Conservation (phyloP, 2,888 invertebrate genomes). For the Pollenia angustigena region DNA sequence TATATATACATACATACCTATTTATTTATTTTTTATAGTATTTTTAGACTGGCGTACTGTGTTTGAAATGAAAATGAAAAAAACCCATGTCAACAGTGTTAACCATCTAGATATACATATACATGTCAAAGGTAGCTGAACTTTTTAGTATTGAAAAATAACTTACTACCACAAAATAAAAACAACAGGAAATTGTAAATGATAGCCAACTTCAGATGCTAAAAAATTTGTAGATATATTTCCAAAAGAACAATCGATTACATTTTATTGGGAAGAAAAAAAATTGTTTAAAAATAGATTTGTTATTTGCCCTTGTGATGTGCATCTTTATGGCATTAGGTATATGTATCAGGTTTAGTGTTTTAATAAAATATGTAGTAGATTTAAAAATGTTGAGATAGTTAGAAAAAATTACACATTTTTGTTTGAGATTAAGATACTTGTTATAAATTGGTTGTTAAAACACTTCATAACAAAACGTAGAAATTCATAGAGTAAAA, state of each 20-base stretch:
- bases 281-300: background rate
- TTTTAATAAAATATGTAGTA: too few relatives aligned
- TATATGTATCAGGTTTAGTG: too few relatives aligned
- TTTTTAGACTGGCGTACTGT: slow-evolving; percentile 43
- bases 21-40: slow-evolving; percentile 19
- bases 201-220: slow-evolving; percentile 1
- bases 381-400: too few relatives aligned
- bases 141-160: slow-evolving; percentile 55
- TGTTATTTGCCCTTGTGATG: slow-evolving; percentile 18
- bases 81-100: slow-evolving; percentile 17
- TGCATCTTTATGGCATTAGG: background rate
- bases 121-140: slow-evolving; percentile 72
- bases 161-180: slow-evolving; percentile 31
- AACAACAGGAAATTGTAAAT: slow-evolving; percentile 36
- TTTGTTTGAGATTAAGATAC: too few relatives aligned
- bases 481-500: too few relatives aligned
- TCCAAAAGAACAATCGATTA: slow-evolving; percentile 47
- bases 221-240: background rate
- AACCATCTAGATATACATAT: slow-evolving; percentile 9
- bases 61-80: slow-evolving; percentile 19
- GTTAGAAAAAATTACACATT: too few relatives aligned
- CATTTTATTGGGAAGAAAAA: slow-evolving; percentile 28
- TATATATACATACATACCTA: background rate
- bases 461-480: too few relatives aligned
- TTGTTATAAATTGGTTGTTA: too few relatives aligned